Evolutionary conservation across 2,888 invertebrate species (phyloP), one percentile per base, ranked within the genome.

Genomic region (Hanleya hanleyi): DNA sequence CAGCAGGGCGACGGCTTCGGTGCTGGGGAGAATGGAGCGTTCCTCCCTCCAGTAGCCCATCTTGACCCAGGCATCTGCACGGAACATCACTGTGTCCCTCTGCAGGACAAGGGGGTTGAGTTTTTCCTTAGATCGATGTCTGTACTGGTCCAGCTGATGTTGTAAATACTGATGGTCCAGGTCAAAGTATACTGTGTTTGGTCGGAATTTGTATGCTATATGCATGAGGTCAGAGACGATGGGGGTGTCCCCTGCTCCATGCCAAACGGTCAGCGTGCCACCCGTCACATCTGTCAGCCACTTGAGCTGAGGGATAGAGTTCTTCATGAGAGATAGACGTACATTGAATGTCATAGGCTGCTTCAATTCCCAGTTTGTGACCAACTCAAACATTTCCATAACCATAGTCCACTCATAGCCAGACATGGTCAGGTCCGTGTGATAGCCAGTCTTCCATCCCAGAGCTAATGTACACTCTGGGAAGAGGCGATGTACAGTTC

Each of bases 391-490:
- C 88, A 89, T 89, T 64, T 86, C 84, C 49, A 87, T 77, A 7
- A 89, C 87, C 84, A 84, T 86, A 26, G 84, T 72, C 87, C 88
- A 87, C 6, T 84, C 84, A 74, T 87, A 88, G 1, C 84, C 81
- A 68, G 78, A 76, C 75, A 84, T 83, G 67, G 82, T 83, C 0
- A 85, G 75, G 70, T 86, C 87, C 29, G 86, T 87, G 74, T 87
- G 86, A 9, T 82, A 80, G 29, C 84, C 85, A 0, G 86, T 84
- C 5, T 87, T 88, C 90, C 90, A 90, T 37, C 90, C 90, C 6
- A 90, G 78, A 0, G 88, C 88, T 18, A 88, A 57, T 0, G 89
- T 88, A 68, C 87, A 85, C 37, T 83, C 81, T 29, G 86, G 86
- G 69, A 87, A 88, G 74, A 84, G 77, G 5, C 83, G 75, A 41